phyloP scores from a whole-genome alignment of 2,888 invertebrate species.

The Folsomia candida region DNA sequence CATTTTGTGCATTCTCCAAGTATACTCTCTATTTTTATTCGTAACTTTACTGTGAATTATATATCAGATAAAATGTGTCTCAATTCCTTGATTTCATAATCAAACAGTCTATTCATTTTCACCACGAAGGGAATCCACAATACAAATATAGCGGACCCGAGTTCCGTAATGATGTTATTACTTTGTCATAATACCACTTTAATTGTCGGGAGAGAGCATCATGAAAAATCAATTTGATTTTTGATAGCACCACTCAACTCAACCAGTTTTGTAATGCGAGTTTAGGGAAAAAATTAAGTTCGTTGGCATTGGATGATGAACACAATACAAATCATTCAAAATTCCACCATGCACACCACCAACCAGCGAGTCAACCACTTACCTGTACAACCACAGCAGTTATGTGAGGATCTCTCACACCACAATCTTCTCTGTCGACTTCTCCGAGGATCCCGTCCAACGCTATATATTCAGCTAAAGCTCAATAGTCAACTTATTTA shows the following conservation, averaged over 20 bases:
- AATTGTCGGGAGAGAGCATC: constrained; percentile 5
- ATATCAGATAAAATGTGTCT: no score
- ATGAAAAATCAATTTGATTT: constrained; percentile 13
- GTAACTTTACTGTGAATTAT: no score
- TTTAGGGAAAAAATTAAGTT: constrained; percentile 8
- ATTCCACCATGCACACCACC: background rate
- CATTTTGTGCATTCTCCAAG: no score
- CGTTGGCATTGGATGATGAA: constrained; percentile 14
- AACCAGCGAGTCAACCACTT: background rate
- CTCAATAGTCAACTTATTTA: background rate
- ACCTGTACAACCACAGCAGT: background rate
- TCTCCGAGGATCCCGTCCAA: background rate
- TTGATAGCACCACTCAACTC: constrained; percentile 3
- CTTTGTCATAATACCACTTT: constrained; percentile 1
- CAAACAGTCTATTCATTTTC: no score
- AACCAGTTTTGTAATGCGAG: constrained; percentile 2
- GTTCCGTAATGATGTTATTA: constrained; percentile 16
- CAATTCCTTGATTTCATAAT: no score
- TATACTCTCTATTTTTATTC: no score
- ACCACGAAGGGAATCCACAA: no score
- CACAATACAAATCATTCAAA: constrained; percentile 7
- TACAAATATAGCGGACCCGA: no score
- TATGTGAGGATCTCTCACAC: background rate
- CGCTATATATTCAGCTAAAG: no score
- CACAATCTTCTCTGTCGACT: background rate